Evolutionary conservation across 2,113 vertebrate species (phyloP).

Genomic region (Odocoileus hemionus): DNA sequence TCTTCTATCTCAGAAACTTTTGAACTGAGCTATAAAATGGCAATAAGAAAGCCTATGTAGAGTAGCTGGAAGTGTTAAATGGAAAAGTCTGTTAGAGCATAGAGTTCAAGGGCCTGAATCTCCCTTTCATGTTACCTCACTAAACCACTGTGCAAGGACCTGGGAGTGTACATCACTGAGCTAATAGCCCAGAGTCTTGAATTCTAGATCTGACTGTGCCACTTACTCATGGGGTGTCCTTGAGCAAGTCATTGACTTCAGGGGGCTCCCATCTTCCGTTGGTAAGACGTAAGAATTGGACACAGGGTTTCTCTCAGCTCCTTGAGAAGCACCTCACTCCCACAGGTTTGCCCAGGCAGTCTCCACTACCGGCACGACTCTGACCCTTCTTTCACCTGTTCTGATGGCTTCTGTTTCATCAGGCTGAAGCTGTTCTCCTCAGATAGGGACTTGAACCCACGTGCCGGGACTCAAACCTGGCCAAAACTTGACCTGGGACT

Average conservation of each 20-base stretch:
- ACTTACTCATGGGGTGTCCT: not conserved
- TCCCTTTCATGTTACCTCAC: no score
- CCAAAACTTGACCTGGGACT: not conserved
- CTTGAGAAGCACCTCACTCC: not conserved
- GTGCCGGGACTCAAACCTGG: not conserved
- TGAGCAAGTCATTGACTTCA: not conserved
- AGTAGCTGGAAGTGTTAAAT: not conserved
- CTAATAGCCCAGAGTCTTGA: not conserved
- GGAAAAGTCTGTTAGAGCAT: no score
- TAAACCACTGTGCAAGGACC: fast-evolving
- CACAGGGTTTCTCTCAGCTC: fast-evolving
- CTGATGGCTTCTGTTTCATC: no score
- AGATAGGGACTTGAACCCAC: not conserved
- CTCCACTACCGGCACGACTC: not conserved
- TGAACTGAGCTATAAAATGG: no score
- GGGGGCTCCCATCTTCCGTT: not conserved
- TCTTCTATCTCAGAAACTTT: not conserved
- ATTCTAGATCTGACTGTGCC: not conserved
- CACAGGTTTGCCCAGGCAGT: fast-evolving
- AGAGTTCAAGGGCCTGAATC: not conserved
- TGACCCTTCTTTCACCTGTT: not conserved
- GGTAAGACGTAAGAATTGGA: not conserved
- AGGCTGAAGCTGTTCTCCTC: not conserved
- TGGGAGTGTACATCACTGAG: no score
- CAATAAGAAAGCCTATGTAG: not conserved